phyloP scores from a whole-genome alignment of 2,113 vertebrate genomes.

The Lynx canadensis region DNA sequence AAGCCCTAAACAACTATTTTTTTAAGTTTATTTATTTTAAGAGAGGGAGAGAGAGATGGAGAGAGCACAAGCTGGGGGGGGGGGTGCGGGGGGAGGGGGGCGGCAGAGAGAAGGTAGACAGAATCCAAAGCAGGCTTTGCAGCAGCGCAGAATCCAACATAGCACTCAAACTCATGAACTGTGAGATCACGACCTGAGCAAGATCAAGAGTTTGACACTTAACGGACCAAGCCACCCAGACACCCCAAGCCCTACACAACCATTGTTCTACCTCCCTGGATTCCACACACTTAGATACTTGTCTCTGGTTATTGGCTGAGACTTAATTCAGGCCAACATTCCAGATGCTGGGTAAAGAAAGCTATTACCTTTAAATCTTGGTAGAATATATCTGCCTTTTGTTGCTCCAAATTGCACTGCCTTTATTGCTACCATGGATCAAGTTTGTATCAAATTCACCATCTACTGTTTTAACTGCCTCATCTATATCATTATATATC shows the following conservation, averaged over 20 bases:
- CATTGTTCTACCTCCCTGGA: neutral
- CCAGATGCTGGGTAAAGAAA: neutral
- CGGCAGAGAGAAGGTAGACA: no score
- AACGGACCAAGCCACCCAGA: no score
- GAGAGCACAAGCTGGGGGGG: no score
- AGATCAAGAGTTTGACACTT: no score
- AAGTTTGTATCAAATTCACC: constrained; percentile 14
- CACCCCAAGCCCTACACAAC: neutral
- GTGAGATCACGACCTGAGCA: no score
- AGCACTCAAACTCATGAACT: no score
- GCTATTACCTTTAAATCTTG: neutral
- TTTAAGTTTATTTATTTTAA: no score
- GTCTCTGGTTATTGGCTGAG: neutral
- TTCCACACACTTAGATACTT: neutral
- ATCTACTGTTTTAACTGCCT: neutral
- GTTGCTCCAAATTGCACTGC: neutral
- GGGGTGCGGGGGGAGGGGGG: no score
- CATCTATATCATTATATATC: neutral
- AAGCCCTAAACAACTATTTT: neutral
- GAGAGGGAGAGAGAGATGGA: no score
- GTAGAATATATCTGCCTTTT: neutral
- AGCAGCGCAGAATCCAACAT: no score
- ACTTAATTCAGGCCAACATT: neutral
- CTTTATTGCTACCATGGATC: constrained; percentile 32
- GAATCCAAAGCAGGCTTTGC: no score